Evolutionary conservation across 2,888 invertebrate genomes (phyloP), one percentile per base, ranked within the genome.

Genomic region (Antheraea yamamai): DNA sequence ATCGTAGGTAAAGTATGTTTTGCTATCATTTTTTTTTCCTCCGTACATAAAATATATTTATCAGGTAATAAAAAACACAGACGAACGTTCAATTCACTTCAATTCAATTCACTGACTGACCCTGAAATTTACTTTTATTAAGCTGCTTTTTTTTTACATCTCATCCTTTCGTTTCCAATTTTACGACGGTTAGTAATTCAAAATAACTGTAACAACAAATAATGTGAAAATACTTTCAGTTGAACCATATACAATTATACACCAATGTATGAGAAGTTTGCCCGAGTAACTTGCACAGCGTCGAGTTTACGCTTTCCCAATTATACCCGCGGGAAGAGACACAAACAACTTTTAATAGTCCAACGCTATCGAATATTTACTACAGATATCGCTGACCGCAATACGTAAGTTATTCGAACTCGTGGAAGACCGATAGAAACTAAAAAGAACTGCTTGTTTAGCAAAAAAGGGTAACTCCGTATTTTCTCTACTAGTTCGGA

Each of bases 301-400:
- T 12, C 47, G 47, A 47, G 55, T 23, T 23, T 23, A 61, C 23
- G 61, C 23, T 23, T 26, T 61, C 23, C 61, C 23, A 61, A 23
- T 61, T 61, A 61, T 61, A 23, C 61, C 61, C 61, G 61, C 8
- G n/a, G 61, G 61, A 61, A 61, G 10, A 61, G 23, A 23, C 61
- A 61, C 23, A 61, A 20, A 30, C 30, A 71, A 74, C 58, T 58
- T 58, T 74, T 71, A 74, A 74, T 58, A 74, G 55, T 58, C 23
- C 39, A 35, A 74, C 58, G 70, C 58, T 58, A 23, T 8, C 39
- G 12, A 55, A 74, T 35, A 74, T 12, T 58, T 23, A 71, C 58
- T 55, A 23, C 58, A 73, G 64, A 73, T 71, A 74, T 70, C 71
- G 58, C 35, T 71, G 74, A 71, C 74, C 74, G 58, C 58, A 71